These are phyloP conservation scores for Turnix velox DNA, from an alignment of 2,113 vertebrate genomes.

Conservation along the genomic window DNA sequence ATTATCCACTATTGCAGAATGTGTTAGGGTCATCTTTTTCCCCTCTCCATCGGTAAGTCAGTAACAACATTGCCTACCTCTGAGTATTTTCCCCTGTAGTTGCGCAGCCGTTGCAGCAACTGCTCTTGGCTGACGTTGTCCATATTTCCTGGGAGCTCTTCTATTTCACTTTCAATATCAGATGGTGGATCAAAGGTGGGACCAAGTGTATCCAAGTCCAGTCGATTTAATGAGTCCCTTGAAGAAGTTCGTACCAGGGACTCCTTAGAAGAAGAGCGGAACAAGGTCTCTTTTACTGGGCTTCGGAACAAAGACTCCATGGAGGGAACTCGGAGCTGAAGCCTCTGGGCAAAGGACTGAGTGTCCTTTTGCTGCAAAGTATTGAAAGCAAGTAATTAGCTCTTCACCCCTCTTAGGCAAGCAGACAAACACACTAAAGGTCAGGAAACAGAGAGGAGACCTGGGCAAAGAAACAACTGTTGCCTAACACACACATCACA, in stretches of 20 bases:
- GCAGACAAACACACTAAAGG: background rate
- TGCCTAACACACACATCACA: background rate
- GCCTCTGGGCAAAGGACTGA: conserved; percentile 86
- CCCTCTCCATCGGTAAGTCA: background rate
- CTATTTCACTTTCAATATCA: conserved; percentile 91
- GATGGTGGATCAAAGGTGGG: conserved; percentile 84
- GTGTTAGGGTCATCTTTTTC: background rate
- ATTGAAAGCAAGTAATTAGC: background rate
- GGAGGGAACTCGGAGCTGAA: conserved; percentile 89
- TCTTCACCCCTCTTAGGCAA: background rate
- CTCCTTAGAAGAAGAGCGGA: conserved; percentile 87
- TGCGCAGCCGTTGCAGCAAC: conserved; percentile 80
- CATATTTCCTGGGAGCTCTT: conserved; percentile 75
- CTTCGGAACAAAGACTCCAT: conserved; percentile 90
- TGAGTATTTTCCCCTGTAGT: conserved; percentile 87
- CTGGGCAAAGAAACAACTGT: background rate
- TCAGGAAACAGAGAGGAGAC: background rate
- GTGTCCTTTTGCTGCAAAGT: conserved; percentile 77
- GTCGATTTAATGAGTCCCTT: conserved; percentile 84
- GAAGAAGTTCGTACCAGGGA: conserved; percentile 84
- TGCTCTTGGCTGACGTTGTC: conserved; percentile 86
- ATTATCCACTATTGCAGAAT: background rate
- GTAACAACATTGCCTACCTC: conserved; percentile 75
- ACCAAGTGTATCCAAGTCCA: conserved; percentile 72
- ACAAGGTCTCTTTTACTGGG: conserved; percentile 82